Base-by-base conservation (phyloP, 53 echinoderm and acorn worm species). In the Luidia sarsii region DNA sequence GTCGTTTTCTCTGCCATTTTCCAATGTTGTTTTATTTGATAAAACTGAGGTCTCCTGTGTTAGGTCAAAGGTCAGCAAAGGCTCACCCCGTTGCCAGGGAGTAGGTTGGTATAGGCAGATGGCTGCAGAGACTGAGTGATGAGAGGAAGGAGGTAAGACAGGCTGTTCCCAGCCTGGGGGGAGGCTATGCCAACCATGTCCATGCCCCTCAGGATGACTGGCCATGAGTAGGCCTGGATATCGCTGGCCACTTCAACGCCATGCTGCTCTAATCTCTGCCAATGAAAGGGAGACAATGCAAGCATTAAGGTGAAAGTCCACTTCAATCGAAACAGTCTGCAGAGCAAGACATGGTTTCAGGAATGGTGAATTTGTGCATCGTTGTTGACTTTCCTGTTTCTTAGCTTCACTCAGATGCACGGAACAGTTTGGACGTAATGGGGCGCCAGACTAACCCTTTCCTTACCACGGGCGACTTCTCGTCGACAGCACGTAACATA, bases 61-160 rank as follows among this genome's bases (percentile, higher is more conserved):
- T 4, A 8, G 22, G 21, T 69, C 18, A 18, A 15, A 39, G 16
- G 48, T n/a, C 8, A 15, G 4, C 21, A 69, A 13, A 14, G 13
- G 92, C 97, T 89, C 13, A 94, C 99, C 87, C 99, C 99, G 48
- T 81, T 82, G 43, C 99, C 99, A 2, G 87, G 73, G 39, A 87
- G 91, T 21, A 99, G 80, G 19, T 73, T 50, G 11, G 65, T 60
- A 33, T 99, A 99, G 7, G 87, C 67, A 7, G 64, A 60, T 2
- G 89, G 87, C 39, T 90, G 95, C 18, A 92, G 33, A n/a, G 92
- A 16, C 61, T 95, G 87, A 7, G 88, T 79, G 39, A 92, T 73
- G 3, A 95, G 23, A 21, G 95, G 95, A 27, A 95, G 71, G 43
- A 92, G 65, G 48, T 68, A 92, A 7, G 90, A 92, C 48, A 90